Base-by-base conservation (phyloP, 2,888 invertebrate species). In the Apamea sordens region DNA sequence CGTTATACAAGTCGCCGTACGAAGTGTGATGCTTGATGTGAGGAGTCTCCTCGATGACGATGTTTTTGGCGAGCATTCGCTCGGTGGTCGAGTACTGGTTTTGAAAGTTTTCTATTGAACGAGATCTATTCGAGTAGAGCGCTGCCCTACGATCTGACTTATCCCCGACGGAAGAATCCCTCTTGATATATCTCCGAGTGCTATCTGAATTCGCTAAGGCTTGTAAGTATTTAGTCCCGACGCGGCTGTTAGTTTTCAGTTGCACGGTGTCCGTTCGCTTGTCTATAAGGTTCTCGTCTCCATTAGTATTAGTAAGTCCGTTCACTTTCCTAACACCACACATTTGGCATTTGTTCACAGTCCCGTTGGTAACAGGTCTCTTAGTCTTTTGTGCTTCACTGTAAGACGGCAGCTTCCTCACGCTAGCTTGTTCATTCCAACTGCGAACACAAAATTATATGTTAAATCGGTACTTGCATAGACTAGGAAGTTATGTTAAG, bases 341-440 rank as follows among this genome's bases (percentile, higher is more conserved):
- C 94, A 71, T 71, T 71, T 95, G 95, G 92, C 97, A 97, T 92
- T 94, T 94, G 81, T 89, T 93, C 89, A 94, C 95, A 86, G 92
- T 93, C 91, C 96, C 96, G 93, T 95, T 96, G 92, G 93, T 93
- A 85, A 95, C 93, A 92, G 95, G 93, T 93, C 95, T 95, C 92
- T 95, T 96, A 94, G 94, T 96, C 94, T 96, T 97, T 97, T 97
- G 97, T 96, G 96, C 96, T 95, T 97, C 97, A 95, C 95, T 96
- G 90, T 96, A 96, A 89, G 94, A 93, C 94, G 96, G 96, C 96
- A 97, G 95, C 95, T 96, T 97, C 94, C 96, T 95, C 90, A 94
- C 94, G 95, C 94, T 95, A 91, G 94, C 92, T 94, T 97, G 97
- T 94, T 97, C 97, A 97, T 97, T 97, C 97, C 97, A 97, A 97